Base-by-base conservation (phyloP, 2,888 invertebrate genomes). In the Cephus spinipes region DNA sequence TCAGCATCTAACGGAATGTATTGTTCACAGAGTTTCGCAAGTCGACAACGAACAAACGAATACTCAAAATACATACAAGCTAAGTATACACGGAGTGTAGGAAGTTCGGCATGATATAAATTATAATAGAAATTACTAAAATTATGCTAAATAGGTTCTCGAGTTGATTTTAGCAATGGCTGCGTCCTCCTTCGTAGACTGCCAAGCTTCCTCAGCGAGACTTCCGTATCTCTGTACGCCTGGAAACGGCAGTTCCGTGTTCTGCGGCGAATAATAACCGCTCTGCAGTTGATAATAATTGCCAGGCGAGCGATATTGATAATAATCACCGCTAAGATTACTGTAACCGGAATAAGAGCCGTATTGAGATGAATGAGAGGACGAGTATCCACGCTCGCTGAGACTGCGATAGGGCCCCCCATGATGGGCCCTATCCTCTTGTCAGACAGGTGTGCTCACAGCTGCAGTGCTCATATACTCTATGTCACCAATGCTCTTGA, bases 401-500 rank as follows among this genome's bases (percentile, higher is more conserved):
- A 91, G 81, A 78, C 91, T 91, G 76, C 91, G 88, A 79, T 91
- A 90, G 82, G 91, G 91, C 89, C 91, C 91, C 89, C 87, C 77
- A 81, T 89, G 85, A 35, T 89, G 90, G 91, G 91, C 88, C 91
- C 91, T 87, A 81, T 87, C 88, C 88, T 91, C 91, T 81, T 91
- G 91, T 91, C 91, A 91, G 84, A 91, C 91, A 35, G 91, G 89
- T 34, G 91, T 91, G 83, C 90, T 90, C 3, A 91, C 91, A 11
- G 89, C 89, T 11, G 87, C 87, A 79, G 84, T 90, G 34, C 88
- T 89, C 86, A 91, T 89, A 82, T 91, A 91, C 73, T 96, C 95
- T 86, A 96, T 96, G 90, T 96, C 96, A 4, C 96, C 95, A 84
- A 96, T 96, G 87, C 95, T 95, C 86, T 95, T 95, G 68, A 95